phyloP scores from a whole-genome alignment of 2,888 invertebrate genomes.

The Girardia tigrina region DNA sequence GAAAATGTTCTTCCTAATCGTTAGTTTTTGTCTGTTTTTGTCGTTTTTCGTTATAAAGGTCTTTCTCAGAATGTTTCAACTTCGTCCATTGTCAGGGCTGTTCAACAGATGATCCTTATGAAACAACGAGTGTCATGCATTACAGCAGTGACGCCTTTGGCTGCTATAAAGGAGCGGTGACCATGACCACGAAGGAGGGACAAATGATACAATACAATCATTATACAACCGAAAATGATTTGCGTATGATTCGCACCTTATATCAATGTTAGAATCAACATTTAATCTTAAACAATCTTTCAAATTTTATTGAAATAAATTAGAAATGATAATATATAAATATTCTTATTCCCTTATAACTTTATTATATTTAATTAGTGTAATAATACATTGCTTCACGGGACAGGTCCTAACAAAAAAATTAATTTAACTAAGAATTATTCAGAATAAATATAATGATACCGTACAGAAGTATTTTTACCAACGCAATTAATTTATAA shows the following conservation, averaged over 20 bases:
- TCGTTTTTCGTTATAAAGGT: background rate
- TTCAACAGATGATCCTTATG: background rate
- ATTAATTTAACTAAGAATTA: too few relatives aligned
- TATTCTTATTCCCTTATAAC: too few relatives aligned
- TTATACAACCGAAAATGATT: background rate
- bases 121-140: background rate
- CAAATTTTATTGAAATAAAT: too few relatives aligned
- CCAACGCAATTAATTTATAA: too few relatives aligned
- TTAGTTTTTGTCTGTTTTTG: background rate
- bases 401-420: too few relatives aligned
- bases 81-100: background rate
- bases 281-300: too few relatives aligned
- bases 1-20: background rate
- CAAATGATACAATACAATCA: background rate
- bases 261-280: too few relatives aligned
- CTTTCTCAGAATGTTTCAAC: background rate
- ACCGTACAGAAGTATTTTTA: too few relatives aligned
- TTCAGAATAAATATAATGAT: too few relatives aligned
- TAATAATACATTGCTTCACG: too few relatives aligned
- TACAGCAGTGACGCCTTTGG: conserved; percentile 16
- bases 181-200: background rate
- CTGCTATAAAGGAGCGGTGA: background rate
- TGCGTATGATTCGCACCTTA: background rate
- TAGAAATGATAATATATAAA: too few relatives aligned
- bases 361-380: too few relatives aligned